Evolutionary conservation across 2,888 invertebrate genomes (phyloP).

Genomic region (Lycaena phlaeas): DNA sequence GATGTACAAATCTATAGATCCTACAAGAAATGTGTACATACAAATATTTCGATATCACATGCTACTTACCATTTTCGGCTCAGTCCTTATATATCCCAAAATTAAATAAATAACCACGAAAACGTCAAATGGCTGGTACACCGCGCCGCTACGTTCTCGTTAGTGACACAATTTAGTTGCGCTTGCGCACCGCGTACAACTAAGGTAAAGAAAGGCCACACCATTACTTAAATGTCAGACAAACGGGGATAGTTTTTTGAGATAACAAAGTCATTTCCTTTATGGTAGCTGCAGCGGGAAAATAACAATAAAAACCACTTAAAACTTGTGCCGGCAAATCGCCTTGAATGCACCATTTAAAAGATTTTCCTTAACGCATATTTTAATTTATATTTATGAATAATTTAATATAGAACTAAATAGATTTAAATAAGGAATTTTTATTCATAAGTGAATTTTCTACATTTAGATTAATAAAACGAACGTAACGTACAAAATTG

Average conservation of each 20-base stretch:
- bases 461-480: too few species aligned
- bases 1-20: background rate
- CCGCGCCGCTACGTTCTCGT: background rate
- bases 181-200: slow-evolving; percentile 33
- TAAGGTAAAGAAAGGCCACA: slow-evolving; percentile 36
- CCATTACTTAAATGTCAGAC: slow-evolving; percentile 9
- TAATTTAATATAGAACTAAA: background rate
- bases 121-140: background rate
- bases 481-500: too few species aligned
- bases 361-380: background rate
- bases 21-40: background rate
- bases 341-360: background rate
- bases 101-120: background rate
- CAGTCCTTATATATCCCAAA: background rate
- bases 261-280: background rate
- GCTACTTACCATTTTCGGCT: background rate
- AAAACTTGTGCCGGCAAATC: background rate
- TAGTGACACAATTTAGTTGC: slow-evolving; percentile 20
- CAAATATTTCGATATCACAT: background rate
- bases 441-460: too few species aligned
- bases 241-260: slow-evolving; percentile 3
- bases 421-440: too few species aligned
- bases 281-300: background rate
- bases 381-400: background rate
- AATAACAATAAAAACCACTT: background rate